Evolutionary conservation across 1,140 invertebrate genomes (phyloP).

Genomic region (Elymnias hypermnestra): DNA sequence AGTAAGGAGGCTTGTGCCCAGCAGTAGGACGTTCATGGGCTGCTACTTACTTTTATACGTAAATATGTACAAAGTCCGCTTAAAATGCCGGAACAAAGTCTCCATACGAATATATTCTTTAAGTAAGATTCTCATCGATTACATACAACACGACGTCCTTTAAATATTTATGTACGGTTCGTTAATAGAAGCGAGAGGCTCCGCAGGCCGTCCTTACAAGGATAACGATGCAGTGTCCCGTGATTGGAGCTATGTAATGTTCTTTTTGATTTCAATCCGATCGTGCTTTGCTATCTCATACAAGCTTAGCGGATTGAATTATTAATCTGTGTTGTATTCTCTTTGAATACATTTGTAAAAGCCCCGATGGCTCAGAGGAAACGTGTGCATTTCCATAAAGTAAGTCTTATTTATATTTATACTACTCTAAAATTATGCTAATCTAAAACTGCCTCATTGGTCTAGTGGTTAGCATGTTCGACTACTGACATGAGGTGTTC

Average conservation of each 20-base stretch:
- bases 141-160: constrained; percentile 15
- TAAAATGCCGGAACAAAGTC: background rate
- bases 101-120: background rate
- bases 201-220: constrained; percentile 28
- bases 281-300: constrained; percentile 5
- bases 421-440: too few species aligned
- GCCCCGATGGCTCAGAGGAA: too few species aligned
- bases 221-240: constrained; percentile 36
- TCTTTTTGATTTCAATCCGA: constrained; percentile 26
- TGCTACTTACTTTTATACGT: too few species aligned
- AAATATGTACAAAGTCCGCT: background rate
- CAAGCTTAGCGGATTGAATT: constrained; percentile 1
- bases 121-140: background rate
- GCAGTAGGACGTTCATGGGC: too few species aligned
- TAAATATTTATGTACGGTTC: constrained; percentile 40
- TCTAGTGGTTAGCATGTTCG: too few species aligned
- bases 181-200: constrained; percentile 29
- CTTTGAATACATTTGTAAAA: too few species aligned
- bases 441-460: too few species aligned
- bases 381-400: too few species aligned
- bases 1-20: too few species aligned
- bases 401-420: too few species aligned
- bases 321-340: too few species aligned
- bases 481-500: too few species aligned
- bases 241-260: constrained; percentile 43